phyloP scores from a whole-genome alignment of 2,113 vertebrate genomes.

The Trichomycterus rosablanca region DNA sequence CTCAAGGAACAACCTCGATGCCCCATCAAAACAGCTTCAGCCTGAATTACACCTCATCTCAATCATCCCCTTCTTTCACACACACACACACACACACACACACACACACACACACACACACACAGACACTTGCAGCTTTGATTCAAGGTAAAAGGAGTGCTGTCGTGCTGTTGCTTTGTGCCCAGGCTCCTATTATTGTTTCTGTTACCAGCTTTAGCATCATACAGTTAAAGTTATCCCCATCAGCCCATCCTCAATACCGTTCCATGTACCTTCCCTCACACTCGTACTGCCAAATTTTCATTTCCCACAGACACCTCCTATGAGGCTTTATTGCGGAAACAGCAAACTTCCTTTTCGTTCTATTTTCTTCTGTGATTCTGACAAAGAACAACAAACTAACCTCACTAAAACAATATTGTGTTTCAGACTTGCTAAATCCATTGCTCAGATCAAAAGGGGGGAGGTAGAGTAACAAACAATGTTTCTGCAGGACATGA shows the following conservation, averaged over 20 bases:
- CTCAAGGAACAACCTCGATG: slow-evolving; percentile 24
- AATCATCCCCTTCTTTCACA: slow-evolving; percentile 30
- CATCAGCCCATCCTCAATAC: not conserved
- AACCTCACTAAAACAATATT: slow-evolving; percentile 45
- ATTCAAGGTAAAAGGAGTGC: slow-evolving; percentile 33
- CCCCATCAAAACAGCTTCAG: slow-evolving; percentile 38
- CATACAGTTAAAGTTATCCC: slow-evolving; percentile 40
- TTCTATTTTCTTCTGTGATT: slow-evolving; percentile 1
- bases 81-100: slow-evolving; percentile 17
- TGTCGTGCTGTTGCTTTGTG: slow-evolving; percentile 36
- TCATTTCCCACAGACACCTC: slow-evolving; percentile 12
- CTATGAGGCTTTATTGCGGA: slow-evolving; percentile 1
- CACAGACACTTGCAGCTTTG: slow-evolving; percentile 31
- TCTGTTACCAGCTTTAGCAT: slow-evolving; percentile 36
- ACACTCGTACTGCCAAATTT: slow-evolving; percentile 25
- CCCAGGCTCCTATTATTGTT: slow-evolving; percentile 36
- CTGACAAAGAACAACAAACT: slow-evolving; percentile 22
- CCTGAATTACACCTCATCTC: slow-evolving; percentile 38
- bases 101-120: slow-evolving; percentile 9
- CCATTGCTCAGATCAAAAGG: no score
- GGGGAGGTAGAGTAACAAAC: no score
- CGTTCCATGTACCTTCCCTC: no score
- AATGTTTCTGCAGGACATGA: no score
- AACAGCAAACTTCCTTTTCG: not conserved
- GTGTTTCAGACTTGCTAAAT: not conserved